Base-by-base conservation (phyloP, 2,888 invertebrate genomes). In the Lepidonotus clava region DNA sequence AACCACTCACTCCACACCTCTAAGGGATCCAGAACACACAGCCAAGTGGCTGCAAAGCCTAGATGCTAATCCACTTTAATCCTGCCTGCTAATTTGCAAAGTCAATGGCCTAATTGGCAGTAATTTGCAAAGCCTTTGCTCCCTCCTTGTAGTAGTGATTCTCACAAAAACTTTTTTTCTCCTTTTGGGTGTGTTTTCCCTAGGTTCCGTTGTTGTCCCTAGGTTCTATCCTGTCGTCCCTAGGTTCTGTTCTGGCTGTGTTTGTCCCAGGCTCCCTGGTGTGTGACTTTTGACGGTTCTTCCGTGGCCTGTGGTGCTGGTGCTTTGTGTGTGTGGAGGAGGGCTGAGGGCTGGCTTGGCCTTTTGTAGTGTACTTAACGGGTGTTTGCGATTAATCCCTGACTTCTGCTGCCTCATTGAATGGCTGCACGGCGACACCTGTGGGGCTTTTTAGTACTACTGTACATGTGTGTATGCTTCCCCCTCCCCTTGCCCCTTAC, bases 21-120 rank as follows among this genome's bases (percentile, higher is more conserved):
- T n/a, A n/a, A n/a, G n/a, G n/a, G n/a, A n/a, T n/a, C n/a, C n/a
- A n/a, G n/a, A n/a, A n/a, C n/a, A n/a, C n/a, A n/a, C n/a, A n/a
- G n/a, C n/a, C n/a, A n/a, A n/a, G n/a, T n/a, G n/a, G n/a, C n/a
- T n/a, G n/a, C n/a, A n/a, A n/a, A n/a, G n/a, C n/a, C n/a, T 18
- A 61, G 28, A 24, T 61, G 28, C 14, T 61, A 61, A 61, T 61
- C 61, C 61, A 28, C 11, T 11, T 61, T 61, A 61, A 61, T 61
- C 61, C 61, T 61, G 24, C 11, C 61, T 28, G 21, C 61, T 32
- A 61, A 61, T 61, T 2, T 14, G 28, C 61, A 61, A 61, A 61
- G 61, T 61, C 61, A 61, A 61, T 61, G 46, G 6, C 28, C 61
- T 61, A 61, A 61, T 61, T 61, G 61, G 61, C 61, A 28, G 28